Conservation (phyloP, 2,888 invertebrate genomes). For the Pachycephus smyrnensis region DNA sequence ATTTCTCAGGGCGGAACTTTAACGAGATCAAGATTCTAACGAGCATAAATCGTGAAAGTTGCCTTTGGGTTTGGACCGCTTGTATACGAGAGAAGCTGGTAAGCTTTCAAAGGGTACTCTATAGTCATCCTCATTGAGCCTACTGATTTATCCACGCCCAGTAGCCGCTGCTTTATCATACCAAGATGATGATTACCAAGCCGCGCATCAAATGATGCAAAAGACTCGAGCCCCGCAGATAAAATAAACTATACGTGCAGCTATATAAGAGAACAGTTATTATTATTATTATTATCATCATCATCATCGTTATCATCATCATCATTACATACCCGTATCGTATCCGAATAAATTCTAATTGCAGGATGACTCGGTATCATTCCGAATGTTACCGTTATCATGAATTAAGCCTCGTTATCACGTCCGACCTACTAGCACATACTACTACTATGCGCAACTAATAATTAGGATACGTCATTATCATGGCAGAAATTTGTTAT, state of each 20-base stretch:
- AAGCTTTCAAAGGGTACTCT: conserved; percentile 25
- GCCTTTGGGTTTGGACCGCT: background rate
- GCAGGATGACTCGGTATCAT: conserved; percentile 35
- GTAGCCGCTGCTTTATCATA: conserved; percentile 61
- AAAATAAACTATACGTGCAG: conserved; percentile 24
- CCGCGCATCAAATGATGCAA: conserved; percentile 49
- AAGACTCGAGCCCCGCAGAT: conserved; percentile 28
- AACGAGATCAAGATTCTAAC: background rate
- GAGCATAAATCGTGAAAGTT: background rate
- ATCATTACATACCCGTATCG: conserved; percentile 37
- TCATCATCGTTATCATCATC: background rate
- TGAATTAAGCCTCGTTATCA: background rate
- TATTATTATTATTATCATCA: background rate
- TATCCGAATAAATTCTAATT: conserved; percentile 52
- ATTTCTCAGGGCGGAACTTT: background rate
- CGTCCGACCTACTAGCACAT: background rate
- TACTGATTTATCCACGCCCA: conserved; percentile 63
- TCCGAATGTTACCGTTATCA: conserved; percentile 7
- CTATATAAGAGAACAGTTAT: background rate
- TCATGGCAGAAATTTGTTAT: background rate
- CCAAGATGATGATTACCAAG: conserved; percentile 59
- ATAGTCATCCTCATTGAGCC: conserved; percentile 34
- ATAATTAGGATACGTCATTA: background rate
- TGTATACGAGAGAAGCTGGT: conserved; percentile 4
- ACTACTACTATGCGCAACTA: background rate